phyloP scores from a whole-genome alignment of 2,888 invertebrate species.

The Cryptophagus acutangulus region DNA sequence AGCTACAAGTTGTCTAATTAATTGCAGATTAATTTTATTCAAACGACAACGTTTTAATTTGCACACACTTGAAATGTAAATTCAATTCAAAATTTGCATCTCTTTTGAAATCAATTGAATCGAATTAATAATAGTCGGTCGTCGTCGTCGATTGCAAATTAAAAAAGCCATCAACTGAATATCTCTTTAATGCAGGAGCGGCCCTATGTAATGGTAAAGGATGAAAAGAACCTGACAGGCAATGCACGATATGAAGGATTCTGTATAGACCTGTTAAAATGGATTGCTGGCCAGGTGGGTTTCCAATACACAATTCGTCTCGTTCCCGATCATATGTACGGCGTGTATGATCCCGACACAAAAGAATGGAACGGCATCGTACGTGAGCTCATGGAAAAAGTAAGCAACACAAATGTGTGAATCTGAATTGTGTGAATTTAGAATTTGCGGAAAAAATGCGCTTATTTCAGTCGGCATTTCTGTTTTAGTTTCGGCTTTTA shows the following conservation, averaged over 20 bases:
- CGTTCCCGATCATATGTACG: slow-evolving; percentile 86
- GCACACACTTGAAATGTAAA: no score
- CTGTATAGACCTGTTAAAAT: slow-evolving; percentile 82
- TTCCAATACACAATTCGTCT: slow-evolving; percentile 81
- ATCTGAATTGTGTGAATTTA: no score
- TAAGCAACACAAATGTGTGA: no score
- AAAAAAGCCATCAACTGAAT: no score
- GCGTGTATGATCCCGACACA: slow-evolving; percentile 80
- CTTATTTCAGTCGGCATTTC: no score
- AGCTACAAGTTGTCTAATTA: neutral
- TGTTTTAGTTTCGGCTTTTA: no score
- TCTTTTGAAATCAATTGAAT: no score
- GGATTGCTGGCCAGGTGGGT: slow-evolving; percentile 78
- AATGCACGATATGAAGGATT: slow-evolving; percentile 87
- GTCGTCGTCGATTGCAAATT: no score
- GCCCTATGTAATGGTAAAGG: slow-evolving; percentile 87
- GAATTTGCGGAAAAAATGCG: no score
- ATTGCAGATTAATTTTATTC: slow-evolving; percentile 1
- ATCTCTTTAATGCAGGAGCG: slow-evolving; percentile 60
- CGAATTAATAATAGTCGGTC: no score
- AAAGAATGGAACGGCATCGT: slow-evolving; percentile 91
- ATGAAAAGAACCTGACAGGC: slow-evolving; percentile 78
- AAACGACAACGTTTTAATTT: no score
- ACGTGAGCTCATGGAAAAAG: slow-evolving; percentile 79
- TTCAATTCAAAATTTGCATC: no score